Evolutionary conservation across 2,888 invertebrate genomes (phyloP).

Genomic region (Noctua comes): DNA sequence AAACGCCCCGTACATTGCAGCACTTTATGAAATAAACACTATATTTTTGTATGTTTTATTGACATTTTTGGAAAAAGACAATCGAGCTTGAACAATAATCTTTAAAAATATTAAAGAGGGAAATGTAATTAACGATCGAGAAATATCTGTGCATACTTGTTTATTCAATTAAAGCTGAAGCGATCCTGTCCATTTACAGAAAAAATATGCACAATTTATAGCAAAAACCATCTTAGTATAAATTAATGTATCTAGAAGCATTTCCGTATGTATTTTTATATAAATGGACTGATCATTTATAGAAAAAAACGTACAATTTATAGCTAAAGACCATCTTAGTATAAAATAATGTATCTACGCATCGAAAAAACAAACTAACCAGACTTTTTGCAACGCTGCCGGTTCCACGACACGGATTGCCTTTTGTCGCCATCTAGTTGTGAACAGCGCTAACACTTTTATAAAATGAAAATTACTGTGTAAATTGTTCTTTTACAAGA

Average conservation of each 20-base stretch:
- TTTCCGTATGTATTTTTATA: neutral
- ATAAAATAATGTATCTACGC: neutral
- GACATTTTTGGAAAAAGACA: neutral
- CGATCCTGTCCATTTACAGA: neutral
- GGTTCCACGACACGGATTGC: slow-evolving; percentile 22
- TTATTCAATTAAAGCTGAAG: neutral
- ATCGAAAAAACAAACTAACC: slow-evolving; percentile 10
- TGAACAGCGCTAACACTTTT: neutral
- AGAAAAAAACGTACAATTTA: neutral
- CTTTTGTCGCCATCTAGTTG: slow-evolving; percentile 10
- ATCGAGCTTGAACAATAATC: neutral
- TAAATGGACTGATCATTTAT: too few relatives aligned
- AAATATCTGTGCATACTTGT: neutral
- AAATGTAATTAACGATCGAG: neutral
- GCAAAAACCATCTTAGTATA: neutral
- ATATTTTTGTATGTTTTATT: slow-evolving; percentile 34
- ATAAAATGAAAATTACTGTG: slow-evolving; percentile 1
- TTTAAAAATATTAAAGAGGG: neutral
- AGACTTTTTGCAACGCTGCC: neutral
- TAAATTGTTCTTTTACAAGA: neutral
- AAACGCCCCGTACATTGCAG: slow-evolving; percentile 65
- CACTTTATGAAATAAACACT: slow-evolving; percentile 65
- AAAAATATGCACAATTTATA: neutral
- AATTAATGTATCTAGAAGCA: neutral
- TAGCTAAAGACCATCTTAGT: neutral